Evolutionary conservation across 1,140 invertebrate species (phyloP), one percentile per base, ranked within the genome.

Genomic region (Tetramorium parvispinum): DNA sequence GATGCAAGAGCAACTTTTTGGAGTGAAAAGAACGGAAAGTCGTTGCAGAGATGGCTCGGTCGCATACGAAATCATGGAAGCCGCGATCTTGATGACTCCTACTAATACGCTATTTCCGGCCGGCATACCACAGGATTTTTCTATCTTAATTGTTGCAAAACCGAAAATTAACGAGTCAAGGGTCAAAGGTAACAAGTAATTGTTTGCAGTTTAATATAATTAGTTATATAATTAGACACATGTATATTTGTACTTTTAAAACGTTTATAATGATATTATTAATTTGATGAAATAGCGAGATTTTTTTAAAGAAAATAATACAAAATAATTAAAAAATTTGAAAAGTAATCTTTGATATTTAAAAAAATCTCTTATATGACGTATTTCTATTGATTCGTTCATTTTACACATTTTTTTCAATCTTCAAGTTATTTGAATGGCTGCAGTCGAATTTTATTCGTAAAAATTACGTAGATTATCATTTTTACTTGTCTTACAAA

Each of bases 1-100:
- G n/a, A 59, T 75, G 71, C 71, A 75, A 27, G 53, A 59, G 18
- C 71, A 40, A 75, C 37, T 75, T 40, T 75, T 59, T 5, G 71
- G 53, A 24, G n/a, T 75, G 21, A 40, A 3, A 40, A 75, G 3
- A 24, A 75, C 71, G 53, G 32, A 75, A 59, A 75, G 37, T 43
- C 71, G 71, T 24, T 75, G 71, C 7, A 16, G 3, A 57, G 32
- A 75, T 75, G 71, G 4, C 3, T 40, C 21, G 13, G 1, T 75
- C 37, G 71, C 71, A 1, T 75, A 75, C 0, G 32, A 75, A 0
- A 75, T 75, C 13, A 43, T 40, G 71, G 37, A 75, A 57, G 11
- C 53, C n/a, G 71, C 53, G 21, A 75, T 75, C 3, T 8, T 75
- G 37, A 75, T 75, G 53, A 21, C n/a, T 75, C 32, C 53, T 75